phyloP scores from a whole-genome alignment of 2,113 vertebrate genomes.

The Alethe diademata region DNA sequence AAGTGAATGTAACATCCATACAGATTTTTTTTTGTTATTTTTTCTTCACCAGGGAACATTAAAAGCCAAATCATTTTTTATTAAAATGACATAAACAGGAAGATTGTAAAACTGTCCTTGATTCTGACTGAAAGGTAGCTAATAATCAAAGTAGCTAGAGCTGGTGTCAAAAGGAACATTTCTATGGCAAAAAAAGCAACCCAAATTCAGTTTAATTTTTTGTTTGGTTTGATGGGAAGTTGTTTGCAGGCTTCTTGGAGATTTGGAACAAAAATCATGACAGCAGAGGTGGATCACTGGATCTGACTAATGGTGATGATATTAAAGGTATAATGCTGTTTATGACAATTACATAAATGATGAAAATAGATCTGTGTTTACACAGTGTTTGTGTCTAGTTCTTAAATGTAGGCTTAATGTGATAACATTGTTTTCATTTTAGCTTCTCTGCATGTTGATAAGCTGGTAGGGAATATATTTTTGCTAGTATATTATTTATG shows the following conservation, averaged over 20 bases:
- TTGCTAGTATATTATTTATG: constrained; percentile 42
- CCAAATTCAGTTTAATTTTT: neutral
- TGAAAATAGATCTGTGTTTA: constrained; percentile 23
- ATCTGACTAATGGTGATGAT: neutral
- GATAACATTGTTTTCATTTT: constrained; percentile 4
- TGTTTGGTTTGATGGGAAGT: neutral
- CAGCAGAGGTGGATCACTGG: neutral
- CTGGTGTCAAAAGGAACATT: neutral
- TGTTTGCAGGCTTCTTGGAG: neutral
- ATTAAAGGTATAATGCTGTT: constrained; percentile 1
- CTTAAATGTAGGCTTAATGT: neutral
- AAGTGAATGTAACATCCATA: neutral
- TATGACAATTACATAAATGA: neutral
- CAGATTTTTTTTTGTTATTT: neutral
- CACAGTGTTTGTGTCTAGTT: neutral
- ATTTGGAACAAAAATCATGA: neutral
- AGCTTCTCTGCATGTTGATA: neutral
- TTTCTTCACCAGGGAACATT: neutral
- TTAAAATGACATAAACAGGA: neutral
- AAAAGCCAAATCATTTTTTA: neutral
- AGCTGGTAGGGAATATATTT: constrained; percentile 10
- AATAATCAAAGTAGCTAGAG: neutral
- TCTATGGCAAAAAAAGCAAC: neutral
- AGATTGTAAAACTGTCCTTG: neutral
- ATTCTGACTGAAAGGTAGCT: neutral